These are phyloP conservation scores for Alcedo atthis DNA, from an alignment of 2,797 vertebrate species.

Conservation along the genomic window DNA sequence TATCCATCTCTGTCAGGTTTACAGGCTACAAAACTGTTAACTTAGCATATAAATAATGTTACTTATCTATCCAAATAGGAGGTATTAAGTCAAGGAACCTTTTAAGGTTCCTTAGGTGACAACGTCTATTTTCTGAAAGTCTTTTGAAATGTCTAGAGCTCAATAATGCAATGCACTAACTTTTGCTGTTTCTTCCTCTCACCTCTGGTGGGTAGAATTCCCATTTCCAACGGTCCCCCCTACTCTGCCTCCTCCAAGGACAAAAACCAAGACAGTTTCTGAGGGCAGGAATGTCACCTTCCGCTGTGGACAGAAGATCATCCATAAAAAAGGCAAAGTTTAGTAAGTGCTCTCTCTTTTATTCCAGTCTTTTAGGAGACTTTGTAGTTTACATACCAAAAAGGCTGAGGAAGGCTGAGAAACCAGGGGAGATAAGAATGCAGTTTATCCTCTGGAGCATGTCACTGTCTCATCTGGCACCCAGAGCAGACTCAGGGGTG, in stretches of 20 bases:
- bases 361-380: not conserved
- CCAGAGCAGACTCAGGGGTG: not conserved
- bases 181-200: not conserved
- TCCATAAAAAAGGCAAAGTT: conserved; percentile 94
- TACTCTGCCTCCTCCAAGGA: conserved; percentile 87
- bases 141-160: not conserved
- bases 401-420: not conserved
- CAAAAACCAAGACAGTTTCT: conserved; percentile 90
- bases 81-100: not conserved
- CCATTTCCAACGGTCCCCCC: conserved; percentile 90
- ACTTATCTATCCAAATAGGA: accelerated
- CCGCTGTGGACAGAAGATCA: conserved; percentile 95
- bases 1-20: not conserved
- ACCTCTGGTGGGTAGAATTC: conserved; percentile 80
- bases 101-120: not conserved
- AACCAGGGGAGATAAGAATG: accelerated
- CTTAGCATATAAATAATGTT: not conserved
- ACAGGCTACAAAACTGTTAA: not conserved
- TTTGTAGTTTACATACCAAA: not conserved
- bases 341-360: conserved; percentile 82
- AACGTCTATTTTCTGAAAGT: accelerated
- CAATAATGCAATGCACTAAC: not conserved
- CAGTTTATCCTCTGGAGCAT: not conserved
- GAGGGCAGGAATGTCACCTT: conserved; percentile 96
- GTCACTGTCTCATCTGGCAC: not conserved